Conservation (phyloP, 2,797 vertebrate genomes). For the Pachyuromys duprasi region DNA sequence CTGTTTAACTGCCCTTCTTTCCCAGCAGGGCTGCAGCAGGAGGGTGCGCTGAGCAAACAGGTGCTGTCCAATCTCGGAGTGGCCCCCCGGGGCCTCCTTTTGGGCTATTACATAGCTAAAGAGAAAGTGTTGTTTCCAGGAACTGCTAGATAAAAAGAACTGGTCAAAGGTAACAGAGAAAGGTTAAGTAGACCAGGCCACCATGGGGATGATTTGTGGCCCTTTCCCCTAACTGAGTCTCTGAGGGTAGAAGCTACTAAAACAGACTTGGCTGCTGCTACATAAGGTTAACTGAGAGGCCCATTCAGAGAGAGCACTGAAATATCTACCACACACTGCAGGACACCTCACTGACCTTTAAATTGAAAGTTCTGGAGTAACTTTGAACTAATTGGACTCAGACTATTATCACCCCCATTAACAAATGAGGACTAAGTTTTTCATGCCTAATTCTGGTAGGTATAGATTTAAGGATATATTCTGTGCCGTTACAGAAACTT, state of each 20-base stretch:
- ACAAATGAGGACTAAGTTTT: not conserved
- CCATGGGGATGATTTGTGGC: not conserved
- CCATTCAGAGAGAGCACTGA: slow-evolving; percentile 30
- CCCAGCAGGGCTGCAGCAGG: not conserved
- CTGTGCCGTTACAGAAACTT: not conserved
- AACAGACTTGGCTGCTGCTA: not conserved
- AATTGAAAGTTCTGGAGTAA: not conserved
- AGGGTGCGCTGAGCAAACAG: not conserved
- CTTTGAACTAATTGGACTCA: not conserved
- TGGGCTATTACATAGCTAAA: not conserved
- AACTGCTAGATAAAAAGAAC: slow-evolving; percentile 50
- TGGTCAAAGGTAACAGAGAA: slow-evolving; percentile 5
- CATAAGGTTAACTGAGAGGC: not conserved
- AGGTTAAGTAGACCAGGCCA: not conserved
- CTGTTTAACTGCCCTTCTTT: not conserved
- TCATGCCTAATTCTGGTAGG: not conserved
- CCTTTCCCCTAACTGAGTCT: not conserved
- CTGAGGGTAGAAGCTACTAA: slow-evolving; percentile 38
- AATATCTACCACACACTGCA: not conserved
- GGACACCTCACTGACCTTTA: not conserved
- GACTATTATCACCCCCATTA: not conserved
- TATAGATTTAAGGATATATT: not conserved
- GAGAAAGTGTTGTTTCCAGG: slow-evolving; percentile 47
- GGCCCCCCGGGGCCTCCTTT: not conserved
- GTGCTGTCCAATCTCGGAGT: not conserved